Percentiles rank a stretch among this genome's conserved stretches.
These are phyloP conservation scores for Blomia tropicalis DNA, from an alignment of 2,888 invertebrate genomes.

Conservation along the genomic window DNA sequence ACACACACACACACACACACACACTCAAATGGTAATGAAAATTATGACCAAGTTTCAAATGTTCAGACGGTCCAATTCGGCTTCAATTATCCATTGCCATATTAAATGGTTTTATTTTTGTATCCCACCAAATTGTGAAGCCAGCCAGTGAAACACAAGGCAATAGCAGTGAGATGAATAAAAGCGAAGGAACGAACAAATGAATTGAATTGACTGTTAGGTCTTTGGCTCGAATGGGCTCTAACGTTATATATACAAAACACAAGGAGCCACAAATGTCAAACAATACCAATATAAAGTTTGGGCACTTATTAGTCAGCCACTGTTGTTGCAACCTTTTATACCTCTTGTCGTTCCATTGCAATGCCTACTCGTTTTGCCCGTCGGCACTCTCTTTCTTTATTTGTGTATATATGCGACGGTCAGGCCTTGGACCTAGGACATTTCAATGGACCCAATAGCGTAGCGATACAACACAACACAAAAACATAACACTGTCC, in stretches of 20 bases:
- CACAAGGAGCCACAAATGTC: neutral
- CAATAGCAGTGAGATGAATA: too few relatives aligned
- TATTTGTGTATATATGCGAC: neutral
- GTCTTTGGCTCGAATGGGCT: neutral
- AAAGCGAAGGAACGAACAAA: too few relatives aligned
- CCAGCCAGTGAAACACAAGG: too few relatives aligned
- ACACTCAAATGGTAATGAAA: neutral
- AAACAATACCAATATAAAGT: neutral
- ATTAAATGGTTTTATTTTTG: neutral
- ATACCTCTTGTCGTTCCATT: neutral
- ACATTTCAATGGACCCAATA: neutral
- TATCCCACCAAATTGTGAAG: neutral
- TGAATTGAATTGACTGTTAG: too few relatives aligned
- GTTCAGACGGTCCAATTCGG: too few relatives aligned
- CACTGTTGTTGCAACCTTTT: neutral
- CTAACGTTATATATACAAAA: neutral
- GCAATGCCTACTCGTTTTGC: too few relatives aligned
- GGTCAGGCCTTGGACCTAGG: neutral
- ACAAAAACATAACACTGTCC: neutral
- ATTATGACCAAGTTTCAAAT: too few relatives aligned
- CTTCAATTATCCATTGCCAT: constrained; percentile 13
- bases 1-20: too few relatives aligned
- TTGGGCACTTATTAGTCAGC: constrained; percentile 1
- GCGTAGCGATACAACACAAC: too few relatives aligned
- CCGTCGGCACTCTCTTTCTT: too few relatives aligned